These are phyloP conservation scores for Eudyptes chrysolophus DNA, from an alignment of 2,113 vertebrate species.

Conservation along the genomic window DNA sequence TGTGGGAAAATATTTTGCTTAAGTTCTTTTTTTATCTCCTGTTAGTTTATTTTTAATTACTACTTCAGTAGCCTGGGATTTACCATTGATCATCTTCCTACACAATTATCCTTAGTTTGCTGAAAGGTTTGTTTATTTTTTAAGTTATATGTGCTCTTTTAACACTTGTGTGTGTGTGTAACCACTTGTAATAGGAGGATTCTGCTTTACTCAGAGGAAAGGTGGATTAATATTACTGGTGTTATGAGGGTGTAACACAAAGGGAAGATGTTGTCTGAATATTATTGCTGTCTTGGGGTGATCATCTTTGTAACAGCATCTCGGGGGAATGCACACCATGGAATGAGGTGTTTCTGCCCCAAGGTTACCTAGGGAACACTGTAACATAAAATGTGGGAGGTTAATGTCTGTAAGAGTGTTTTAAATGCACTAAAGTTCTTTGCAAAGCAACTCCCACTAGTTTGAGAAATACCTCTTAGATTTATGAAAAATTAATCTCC, in stretches of 20 bases:
- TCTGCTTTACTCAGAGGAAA: not conserved
- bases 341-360: slow-evolving; percentile 43
- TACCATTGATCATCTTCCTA: slow-evolving; percentile 55
- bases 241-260: not conserved
- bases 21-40: slow-evolving; percentile 55
- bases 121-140: slow-evolving; percentile 54
- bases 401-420: slow-evolving; percentile 40
- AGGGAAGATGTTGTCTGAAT: not conserved
- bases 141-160: slow-evolving; percentile 8
- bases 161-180: not conserved
- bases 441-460: slow-evolving; percentile 29
- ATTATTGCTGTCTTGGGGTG: not conserved
- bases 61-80: slow-evolving; percentile 34
- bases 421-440: slow-evolving; percentile 50
- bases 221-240: not conserved
- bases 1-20: slow-evolving; percentile 42
- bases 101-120: slow-evolving; percentile 38
- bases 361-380: slow-evolving; percentile 56
- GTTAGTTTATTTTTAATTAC: slow-evolving; percentile 72
- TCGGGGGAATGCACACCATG: not conserved
- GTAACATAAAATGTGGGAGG: slow-evolving; percentile 46
- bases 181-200: not conserved
- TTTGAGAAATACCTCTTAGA: slow-evolving; percentile 15
- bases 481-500: slow-evolving; percentile 8
- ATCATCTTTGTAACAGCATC: not conserved